A percentile compares a stretch with the other conserved stretches of the same genome.
Evolutionary conservation across 2,888 invertebrate species (phyloP).

Genomic region (Stramonita haemastoma): DNA sequence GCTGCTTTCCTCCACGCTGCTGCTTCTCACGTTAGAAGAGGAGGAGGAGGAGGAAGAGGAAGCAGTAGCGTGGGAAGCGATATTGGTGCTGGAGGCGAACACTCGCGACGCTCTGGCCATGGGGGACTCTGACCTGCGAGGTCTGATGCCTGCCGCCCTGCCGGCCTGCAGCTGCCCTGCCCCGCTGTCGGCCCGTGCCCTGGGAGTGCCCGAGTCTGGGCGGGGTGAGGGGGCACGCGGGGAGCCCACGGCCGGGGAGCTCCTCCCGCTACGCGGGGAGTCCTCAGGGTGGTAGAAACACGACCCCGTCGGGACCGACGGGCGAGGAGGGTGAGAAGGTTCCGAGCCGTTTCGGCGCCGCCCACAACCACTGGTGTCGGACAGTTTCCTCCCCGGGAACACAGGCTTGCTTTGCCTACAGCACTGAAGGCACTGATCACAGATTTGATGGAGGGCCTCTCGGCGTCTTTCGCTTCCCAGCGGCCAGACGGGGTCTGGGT

Average conservation of each 20-base stretch:
- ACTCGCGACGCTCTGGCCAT: not conserved
- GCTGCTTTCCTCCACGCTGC: not conserved
- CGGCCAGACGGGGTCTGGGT: slow-evolving; percentile 20
- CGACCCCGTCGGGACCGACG: slow-evolving; percentile 1
- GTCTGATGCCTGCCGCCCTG: not conserved
- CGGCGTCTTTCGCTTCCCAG: not conserved
- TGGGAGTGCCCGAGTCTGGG: not conserved
- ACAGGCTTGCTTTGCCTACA: not conserved
- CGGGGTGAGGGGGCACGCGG: slow-evolving; percentile 15
- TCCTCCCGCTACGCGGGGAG: slow-evolving; percentile 22
- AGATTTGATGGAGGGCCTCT: not conserved
- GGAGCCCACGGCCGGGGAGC: slow-evolving; percentile 1
- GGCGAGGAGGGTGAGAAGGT: not conserved
- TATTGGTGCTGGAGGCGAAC: not conserved
- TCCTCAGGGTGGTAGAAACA: slow-evolving; percentile 29
- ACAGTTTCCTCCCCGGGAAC: slow-evolving; percentile 17
- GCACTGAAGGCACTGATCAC: slow-evolving; percentile 6
- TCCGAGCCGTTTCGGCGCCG: not conserved
- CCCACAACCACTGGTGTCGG: not conserved
- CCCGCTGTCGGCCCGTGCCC: not conserved
- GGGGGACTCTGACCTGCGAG: not conserved
- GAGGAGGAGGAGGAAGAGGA: not conserved
- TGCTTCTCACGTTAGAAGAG: not conserved
- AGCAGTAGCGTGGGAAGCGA: not conserved
- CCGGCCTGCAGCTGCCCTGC: not conserved